A percentile compares a stretch with the other conserved stretches of the same genome.
Evolutionary conservation across 2,797 vertebrate genomes (phyloP).

Genomic region (Lepidocolaptes lacrymiger): DNA sequence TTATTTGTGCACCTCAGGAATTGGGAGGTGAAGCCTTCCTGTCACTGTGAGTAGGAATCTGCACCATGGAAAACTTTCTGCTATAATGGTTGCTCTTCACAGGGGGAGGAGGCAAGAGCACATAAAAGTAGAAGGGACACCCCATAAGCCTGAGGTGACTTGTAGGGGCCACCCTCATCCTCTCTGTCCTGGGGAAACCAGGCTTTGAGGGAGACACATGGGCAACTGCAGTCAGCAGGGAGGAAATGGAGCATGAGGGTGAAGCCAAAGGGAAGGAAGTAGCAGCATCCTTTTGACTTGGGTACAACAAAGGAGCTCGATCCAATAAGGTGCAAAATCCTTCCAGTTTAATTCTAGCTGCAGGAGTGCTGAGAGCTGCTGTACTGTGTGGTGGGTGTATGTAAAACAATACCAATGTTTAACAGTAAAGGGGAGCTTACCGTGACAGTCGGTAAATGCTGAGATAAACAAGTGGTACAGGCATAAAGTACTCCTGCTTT

Average conservation of each 20-base stretch:
- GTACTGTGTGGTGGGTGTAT: not conserved
- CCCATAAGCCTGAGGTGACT: not conserved
- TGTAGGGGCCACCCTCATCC: not conserved
- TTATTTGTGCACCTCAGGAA: accelerated
- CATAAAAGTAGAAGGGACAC: accelerated
- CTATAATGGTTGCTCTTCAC: not conserved
- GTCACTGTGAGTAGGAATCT: not conserved
- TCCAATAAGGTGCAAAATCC: not conserved
- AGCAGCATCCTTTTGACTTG: not conserved
- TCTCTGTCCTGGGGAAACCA: not conserved
- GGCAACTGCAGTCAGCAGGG: not conserved
- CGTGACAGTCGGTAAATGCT: not conserved
- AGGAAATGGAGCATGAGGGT: not conserved
- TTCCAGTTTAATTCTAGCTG: not conserved
- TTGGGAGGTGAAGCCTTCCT: not conserved
- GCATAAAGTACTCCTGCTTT: not conserved
- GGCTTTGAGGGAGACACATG: not conserved
- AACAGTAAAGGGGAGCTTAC: not conserved
- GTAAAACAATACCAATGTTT: not conserved
- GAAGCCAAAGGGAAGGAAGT: constrained; percentile 16
- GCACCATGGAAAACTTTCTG: not conserved
- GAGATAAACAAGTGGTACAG: not conserved
- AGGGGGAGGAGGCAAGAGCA: not conserved
- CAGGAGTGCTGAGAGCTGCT: not conserved
- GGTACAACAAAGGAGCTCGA: not conserved